Percentiles rank a stretch among this genome's conserved stretches.
Conservation (phyloP, 2,888 invertebrate genomes). For the Ophioninae sp. region DNA sequence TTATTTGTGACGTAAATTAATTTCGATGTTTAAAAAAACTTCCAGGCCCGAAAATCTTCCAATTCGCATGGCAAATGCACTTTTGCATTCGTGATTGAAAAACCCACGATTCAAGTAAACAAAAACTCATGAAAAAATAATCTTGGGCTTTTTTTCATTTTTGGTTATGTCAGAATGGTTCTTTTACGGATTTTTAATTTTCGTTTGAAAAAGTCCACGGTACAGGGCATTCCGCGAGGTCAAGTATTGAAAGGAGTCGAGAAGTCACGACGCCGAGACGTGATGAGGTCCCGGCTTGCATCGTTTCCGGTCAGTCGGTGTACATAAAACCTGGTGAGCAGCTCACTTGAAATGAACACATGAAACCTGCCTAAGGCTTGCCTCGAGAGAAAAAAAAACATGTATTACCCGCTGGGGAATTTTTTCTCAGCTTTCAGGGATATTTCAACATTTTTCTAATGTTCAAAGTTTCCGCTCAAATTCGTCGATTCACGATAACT, state of each 20-base stretch:
- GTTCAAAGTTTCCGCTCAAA: not conserved
- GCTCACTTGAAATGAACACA: not conserved
- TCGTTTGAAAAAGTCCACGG: not conserved
- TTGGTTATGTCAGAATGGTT: not conserved
- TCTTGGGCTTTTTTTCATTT: not conserved
- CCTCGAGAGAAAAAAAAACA: not conserved
- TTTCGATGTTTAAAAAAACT: not conserved
- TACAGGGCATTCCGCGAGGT: not conserved
- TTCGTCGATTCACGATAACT: not conserved
- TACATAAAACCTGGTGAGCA: constrained; percentile 7
- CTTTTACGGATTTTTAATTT: not conserved
- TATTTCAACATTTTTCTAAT: not conserved
- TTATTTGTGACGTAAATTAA: not conserved
- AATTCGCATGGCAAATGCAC: not conserved
- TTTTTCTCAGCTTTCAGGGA: not conserved
- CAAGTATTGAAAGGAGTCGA: not conserved
- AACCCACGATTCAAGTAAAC: not conserved
- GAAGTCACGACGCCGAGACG: constrained; percentile 26
- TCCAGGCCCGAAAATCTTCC: not conserved
- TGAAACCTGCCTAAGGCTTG: not conserved
- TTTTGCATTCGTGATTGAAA: not conserved
- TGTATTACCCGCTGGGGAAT: not conserved
- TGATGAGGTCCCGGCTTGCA: constrained; percentile 7
- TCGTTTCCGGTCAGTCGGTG: constrained; percentile 43
- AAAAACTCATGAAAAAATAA: not conserved